Evolutionary conservation across 2,113 vertebrate genomes (phyloP).

Genomic region (Toxotes chatareus): DNA sequence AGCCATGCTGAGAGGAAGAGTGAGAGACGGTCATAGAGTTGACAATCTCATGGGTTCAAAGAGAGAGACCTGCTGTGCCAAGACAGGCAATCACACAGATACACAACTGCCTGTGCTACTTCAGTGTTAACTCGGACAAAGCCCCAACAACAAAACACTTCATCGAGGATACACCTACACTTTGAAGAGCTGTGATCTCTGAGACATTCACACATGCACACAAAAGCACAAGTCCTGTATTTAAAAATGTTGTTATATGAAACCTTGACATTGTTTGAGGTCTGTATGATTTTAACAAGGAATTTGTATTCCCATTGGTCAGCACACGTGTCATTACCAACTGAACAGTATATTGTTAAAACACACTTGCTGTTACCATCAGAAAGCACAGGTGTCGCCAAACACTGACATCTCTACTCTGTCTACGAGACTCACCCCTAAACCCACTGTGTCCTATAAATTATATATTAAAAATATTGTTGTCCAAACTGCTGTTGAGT

Average conservation of each 20-base stretch:
- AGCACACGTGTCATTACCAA: not conserved
- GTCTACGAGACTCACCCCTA: not conserved
- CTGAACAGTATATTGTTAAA: not conserved
- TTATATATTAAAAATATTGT: not conserved
- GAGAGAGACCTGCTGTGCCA: constrained; percentile 27
- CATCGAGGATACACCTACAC: not conserved
- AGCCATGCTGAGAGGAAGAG: constrained; percentile 20
- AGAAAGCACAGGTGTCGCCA: not conserved
- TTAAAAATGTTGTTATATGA: not conserved
- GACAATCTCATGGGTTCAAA: constrained; percentile 31
- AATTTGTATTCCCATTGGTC: not conserved
- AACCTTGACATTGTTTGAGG: not conserved
- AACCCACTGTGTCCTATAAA: too few species aligned
- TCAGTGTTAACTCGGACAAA: constrained; percentile 16
- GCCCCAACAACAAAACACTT: constrained; percentile 6
- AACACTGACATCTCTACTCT: not conserved
- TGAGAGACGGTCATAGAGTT: not conserved
- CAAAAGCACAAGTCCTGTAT: not conserved
- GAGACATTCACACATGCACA: constrained; percentile 15
- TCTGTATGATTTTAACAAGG: not conserved
- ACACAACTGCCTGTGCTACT: not conserved
- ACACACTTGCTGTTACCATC: not conserved
- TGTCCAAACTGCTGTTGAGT: not conserved
- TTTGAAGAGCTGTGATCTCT: constrained; percentile 1
- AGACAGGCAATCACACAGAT: constrained; percentile 18